Evolutionary conservation across 2,888 invertebrate species (phyloP).

Genomic region (Orthosia cruda): DNA sequence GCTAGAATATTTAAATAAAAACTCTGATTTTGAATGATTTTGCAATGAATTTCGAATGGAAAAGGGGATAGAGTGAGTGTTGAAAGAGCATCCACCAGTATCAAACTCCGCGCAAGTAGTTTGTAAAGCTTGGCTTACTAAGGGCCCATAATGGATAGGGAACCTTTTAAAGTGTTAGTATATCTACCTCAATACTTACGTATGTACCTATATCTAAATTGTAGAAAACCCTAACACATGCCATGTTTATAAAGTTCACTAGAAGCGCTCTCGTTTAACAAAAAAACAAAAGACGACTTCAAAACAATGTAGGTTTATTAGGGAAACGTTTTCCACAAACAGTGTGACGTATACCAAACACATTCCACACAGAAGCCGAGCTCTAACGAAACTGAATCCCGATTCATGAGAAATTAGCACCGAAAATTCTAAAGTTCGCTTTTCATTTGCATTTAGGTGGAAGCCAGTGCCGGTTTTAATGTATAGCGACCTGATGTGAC

Average conservation of each 20-base stretch:
- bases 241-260: constrained; percentile 28
- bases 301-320: constrained; percentile 11
- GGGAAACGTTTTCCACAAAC: constrained; percentile 19
- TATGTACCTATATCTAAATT: background rate
- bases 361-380: constrained; percentile 19
- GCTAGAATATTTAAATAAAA: constrained; percentile 6
- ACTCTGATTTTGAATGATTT: background rate
- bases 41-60: background rate
- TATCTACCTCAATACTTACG: constrained; percentile 16
- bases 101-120: constrained; percentile 36
- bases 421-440: constrained; percentile 56
- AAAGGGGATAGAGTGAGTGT: background rate
- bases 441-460: constrained; percentile 60
- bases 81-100: constrained; percentile 27
- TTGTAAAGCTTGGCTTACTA: constrained; percentile 36
- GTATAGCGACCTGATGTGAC: constrained; percentile 72
- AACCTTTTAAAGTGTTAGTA: constrained; percentile 36
- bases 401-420: constrained; percentile 58
- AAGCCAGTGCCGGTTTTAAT: constrained; percentile 58
- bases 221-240: background rate
- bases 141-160: constrained; percentile 45
- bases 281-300: background rate
- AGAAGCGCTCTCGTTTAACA: constrained; percentile 30
- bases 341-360: constrained; percentile 24
- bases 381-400: constrained; percentile 33